Evolutionary conservation across 1,140 invertebrate species (phyloP).

Genomic region (Drosophila takahashii): DNA sequence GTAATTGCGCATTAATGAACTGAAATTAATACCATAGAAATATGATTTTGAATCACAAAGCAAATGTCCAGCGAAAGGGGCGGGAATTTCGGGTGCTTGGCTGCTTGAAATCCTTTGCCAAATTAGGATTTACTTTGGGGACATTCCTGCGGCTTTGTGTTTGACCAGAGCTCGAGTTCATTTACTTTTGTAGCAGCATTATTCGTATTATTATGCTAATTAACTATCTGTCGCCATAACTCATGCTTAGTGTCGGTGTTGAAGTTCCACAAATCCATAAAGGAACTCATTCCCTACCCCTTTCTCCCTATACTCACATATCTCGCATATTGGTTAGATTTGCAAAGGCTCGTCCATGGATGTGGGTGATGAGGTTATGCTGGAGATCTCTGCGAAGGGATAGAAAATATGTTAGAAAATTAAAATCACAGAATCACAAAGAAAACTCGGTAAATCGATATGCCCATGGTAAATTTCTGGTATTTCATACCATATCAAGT

Average conservation of each 20-base stretch:
- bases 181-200: slow-evolving; percentile 42
- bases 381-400: slow-evolving; percentile 68
- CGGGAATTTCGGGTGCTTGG: neutral
- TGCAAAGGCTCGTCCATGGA: slow-evolving; percentile 79
- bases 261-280: slow-evolving; percentile 8
- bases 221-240: slow-evolving; percentile 41
- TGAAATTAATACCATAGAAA: slow-evolving; percentile 56
- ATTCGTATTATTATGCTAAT: slow-evolving; percentile 65
- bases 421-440: neutral
- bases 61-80: neutral
- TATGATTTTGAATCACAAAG: slow-evolving; percentile 54
- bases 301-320: slow-evolving; percentile 76
- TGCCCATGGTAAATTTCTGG: too few relatives aligned
- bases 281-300: neutral
- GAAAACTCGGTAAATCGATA: too few relatives aligned
- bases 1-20: slow-evolving; percentile 62
- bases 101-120: slow-evolving; percentile 21
- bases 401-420: neutral
- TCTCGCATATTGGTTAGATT: slow-evolving; percentile 69
- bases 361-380: slow-evolving; percentile 78
- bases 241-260: slow-evolving; percentile 53
- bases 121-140: slow-evolving; percentile 41
- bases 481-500: too few relatives aligned
- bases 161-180: slow-evolving; percentile 44
- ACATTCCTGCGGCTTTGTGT: slow-evolving; percentile 33